These are phyloP conservation scores for Cosmorhoe ocellata DNA, from an alignment of 2,888 invertebrate genomes.

Conservation along the genomic window DNA sequence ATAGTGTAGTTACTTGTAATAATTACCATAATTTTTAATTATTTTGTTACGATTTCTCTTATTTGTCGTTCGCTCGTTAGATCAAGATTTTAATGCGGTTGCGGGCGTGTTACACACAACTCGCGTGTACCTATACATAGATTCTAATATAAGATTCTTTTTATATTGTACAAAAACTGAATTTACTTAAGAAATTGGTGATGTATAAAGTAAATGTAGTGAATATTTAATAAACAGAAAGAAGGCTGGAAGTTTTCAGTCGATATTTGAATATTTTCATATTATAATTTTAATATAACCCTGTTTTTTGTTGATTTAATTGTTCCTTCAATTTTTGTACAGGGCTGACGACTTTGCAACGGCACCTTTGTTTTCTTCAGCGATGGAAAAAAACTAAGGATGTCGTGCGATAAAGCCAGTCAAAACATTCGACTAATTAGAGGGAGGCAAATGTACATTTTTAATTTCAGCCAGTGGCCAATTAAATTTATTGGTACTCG, in stretches of 20 bases:
- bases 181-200: slow-evolving; percentile 83
- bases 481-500: slow-evolving; percentile 80
- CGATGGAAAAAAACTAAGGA: slow-evolving; percentile 12
- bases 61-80: slow-evolving; percentile 73
- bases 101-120: slow-evolving; percentile 71
- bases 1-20: slow-evolving; percentile 80
- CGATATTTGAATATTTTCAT: slow-evolving; percentile 82
- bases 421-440: slow-evolving; percentile 60
- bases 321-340: slow-evolving; percentile 76
- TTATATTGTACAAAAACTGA: slow-evolving; percentile 83
- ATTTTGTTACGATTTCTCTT: slow-evolving; percentile 77
- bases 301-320: slow-evolving; percentile 73
- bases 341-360: slow-evolving; percentile 55
- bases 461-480: slow-evolving; percentile 81
- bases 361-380: slow-evolving; percentile 25
- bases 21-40: slow-evolving; percentile 78
- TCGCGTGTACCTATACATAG: slow-evolving; percentile 74
- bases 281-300: slow-evolving; percentile 83
- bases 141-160: slow-evolving; percentile 79
- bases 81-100: slow-evolving; percentile 65
- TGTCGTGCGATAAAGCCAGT: slow-evolving; percentile 49
- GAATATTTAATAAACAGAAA: slow-evolving; percentile 82
- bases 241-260: slow-evolving; percentile 77
- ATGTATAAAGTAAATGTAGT: slow-evolving; percentile 82
- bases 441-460: slow-evolving; percentile 74